Evolutionary conservation across 1,140 invertebrate species (phyloP), one percentile per base, ranked within the genome.

Genomic region (Drosophila ercepeae): DNA sequence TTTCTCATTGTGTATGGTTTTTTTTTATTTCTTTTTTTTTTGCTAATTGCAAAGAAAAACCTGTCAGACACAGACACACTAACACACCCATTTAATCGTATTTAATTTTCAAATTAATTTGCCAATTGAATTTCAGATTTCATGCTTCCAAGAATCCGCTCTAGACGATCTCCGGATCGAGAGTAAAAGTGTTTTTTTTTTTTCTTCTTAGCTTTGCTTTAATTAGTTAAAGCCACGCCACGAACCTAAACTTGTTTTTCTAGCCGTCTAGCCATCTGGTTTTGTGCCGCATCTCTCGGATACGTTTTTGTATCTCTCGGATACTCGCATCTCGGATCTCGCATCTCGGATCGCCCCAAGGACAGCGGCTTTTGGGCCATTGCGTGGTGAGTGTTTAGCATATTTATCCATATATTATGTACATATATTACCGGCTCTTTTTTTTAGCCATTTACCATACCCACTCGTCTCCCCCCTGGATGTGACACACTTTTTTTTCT

Each of bases 331-430:
- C 29, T 48, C 41, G 44, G 44, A 51, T 72, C 41, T 46, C 58
- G n/a, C n/a, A n/a, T n/a, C n/a, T 21, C 21, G 21, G 34, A 41
- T 69, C 42, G 45, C 34, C 34, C 70, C 69, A 73, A 73, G 71
- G 71, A 74, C 70, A 68, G 61, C 71, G 19, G 71, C 60, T 75
- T 74, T 73, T 75, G 71, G 52, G 71, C 25, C 60, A 75, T 73
- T 74, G 59, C 69, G 71, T 74, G 71, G 45, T 58, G n/a, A n/a
- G 41, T 51, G 42, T 68, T 74, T 75, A 73, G 71, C 71, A 74
- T 74, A 75, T 75, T 75, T 57, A 74, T 74, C 52, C 70, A 73
- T 73, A 73, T 73, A 73, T 73, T 73, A 73, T 73, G 69, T 73
- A 59, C 65, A 69, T 69, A 70, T 72, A 71, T 60, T 70, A 55